These are phyloP conservation scores for Actinemys pallida DNA, from an alignment of 2,113 vertebrate genomes.

Conservation along the genomic window DNA sequence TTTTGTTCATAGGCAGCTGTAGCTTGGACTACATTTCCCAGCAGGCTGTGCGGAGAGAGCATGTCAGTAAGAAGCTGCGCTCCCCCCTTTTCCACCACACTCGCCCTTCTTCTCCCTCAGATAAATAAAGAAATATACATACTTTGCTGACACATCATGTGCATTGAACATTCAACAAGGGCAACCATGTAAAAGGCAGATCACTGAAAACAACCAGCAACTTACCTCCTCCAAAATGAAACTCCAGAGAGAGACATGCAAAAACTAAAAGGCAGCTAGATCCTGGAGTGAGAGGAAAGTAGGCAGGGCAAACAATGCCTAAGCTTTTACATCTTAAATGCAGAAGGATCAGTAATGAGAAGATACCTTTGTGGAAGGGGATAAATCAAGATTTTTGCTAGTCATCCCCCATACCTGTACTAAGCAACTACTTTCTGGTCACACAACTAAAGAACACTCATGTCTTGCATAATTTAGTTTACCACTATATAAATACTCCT, in stretches of 20 bases:
- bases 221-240: not conserved
- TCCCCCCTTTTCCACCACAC: not conserved
- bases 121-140: fast-evolving
- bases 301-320: not conserved
- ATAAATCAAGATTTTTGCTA: not conserved
- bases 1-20: slow-evolving; percentile 52
- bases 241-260: not conserved
- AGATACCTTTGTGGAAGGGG: not conserved
- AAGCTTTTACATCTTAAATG: not conserved
- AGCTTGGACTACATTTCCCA: slow-evolving; percentile 54
- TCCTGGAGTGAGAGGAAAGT: not conserved
- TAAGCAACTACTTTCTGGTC: not conserved
- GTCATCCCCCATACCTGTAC: not conserved
- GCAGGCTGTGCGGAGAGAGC: not conserved
- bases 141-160: slow-evolving; percentile 12
- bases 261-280: not conserved
- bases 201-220: not conserved
- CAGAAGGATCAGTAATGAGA: not conserved
- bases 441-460: not conserved
- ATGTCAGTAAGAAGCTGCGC: not conserved
- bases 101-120: not conserved
- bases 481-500: slow-evolving; percentile 19
- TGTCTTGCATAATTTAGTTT: slow-evolving; percentile 45
- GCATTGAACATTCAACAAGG: not conserved
- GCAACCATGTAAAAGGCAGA: not conserved